phyloP scores from a whole-genome alignment of 2,888 invertebrate genomes.

The Lithosia quadra region DNA sequence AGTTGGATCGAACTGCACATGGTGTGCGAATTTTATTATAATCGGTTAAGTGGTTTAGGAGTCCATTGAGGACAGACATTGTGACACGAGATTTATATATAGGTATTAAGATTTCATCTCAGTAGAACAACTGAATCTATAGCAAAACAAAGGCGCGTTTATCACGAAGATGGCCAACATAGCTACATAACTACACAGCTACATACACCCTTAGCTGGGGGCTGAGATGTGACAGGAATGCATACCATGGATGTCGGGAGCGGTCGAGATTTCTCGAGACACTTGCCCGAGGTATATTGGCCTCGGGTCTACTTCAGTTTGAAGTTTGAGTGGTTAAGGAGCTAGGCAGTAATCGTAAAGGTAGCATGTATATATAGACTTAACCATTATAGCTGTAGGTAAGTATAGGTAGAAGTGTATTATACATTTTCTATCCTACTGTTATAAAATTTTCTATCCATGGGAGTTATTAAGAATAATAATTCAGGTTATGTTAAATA shows the following conservation, averaged over 20 bases:
- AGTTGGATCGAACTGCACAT: no score
- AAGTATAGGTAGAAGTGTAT: no score
- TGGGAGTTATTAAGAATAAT: no score
- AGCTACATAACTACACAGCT: no score
- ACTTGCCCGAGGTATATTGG: constrained; percentile 44
- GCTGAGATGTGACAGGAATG: constrained; percentile 70
- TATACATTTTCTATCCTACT: no score
- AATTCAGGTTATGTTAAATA: no score
- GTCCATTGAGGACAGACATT: no score
- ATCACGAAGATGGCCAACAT: constrained; percentile 1
- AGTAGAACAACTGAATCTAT: not conserved
- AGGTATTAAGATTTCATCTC: not conserved
- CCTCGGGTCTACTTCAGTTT: constrained; percentile 31
- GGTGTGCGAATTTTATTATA: no score
- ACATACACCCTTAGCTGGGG: constrained; percentile 26
- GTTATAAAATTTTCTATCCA: no score
- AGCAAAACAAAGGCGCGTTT: not conserved
- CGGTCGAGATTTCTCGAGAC: constrained; percentile 54
- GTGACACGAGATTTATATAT: no score
- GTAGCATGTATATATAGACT: not conserved
- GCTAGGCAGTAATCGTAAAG: constrained; percentile 5
- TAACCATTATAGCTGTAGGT: no score
- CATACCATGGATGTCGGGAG: constrained; percentile 61
- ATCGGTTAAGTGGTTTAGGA: no score
- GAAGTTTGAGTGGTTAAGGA: constrained; percentile 29